Evolutionary conservation across 2,888 invertebrate genomes (phyloP).

Genomic region (Cerastoderma edule): DNA sequence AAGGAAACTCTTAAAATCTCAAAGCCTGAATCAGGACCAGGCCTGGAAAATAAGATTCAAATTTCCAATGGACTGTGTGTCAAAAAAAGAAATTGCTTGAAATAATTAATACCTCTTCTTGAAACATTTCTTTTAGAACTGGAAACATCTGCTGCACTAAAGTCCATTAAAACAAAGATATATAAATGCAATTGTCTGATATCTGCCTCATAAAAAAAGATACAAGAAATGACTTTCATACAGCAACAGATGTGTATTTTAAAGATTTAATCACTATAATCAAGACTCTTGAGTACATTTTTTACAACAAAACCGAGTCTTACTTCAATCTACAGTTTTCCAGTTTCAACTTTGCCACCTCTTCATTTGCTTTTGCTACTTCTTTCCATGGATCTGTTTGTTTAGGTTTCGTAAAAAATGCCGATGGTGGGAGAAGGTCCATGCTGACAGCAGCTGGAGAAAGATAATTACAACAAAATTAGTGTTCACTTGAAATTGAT

Average conservation of each 20-base stretch:
- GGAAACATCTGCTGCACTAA: no score
- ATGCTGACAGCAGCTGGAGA: conserved; percentile 49
- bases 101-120: no score
- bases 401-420: conserved; percentile 63
- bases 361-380: conserved; percentile 66
- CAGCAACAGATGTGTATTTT: neutral
- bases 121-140: no score
- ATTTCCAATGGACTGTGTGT: no score
- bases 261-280: conserved; percentile 27
- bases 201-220: no score
- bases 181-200: no score
- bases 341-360: conserved; percentile 66
- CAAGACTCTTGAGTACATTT: conserved; percentile 45
- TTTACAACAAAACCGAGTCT: neutral
- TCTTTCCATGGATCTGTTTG: conserved; percentile 67
- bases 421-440: conserved; percentile 73
- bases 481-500: neutral
- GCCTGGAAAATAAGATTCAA: no score
- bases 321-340: conserved; percentile 74
- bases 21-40: no score
- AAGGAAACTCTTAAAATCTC: no score
- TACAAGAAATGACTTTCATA: no score
- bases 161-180: no score
- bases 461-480: conserved; percentile 9
- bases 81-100: no score